These are phyloP conservation scores for Meloe dianella DNA, from an alignment of 2,888 invertebrate species.

Conservation along the genomic window DNA sequence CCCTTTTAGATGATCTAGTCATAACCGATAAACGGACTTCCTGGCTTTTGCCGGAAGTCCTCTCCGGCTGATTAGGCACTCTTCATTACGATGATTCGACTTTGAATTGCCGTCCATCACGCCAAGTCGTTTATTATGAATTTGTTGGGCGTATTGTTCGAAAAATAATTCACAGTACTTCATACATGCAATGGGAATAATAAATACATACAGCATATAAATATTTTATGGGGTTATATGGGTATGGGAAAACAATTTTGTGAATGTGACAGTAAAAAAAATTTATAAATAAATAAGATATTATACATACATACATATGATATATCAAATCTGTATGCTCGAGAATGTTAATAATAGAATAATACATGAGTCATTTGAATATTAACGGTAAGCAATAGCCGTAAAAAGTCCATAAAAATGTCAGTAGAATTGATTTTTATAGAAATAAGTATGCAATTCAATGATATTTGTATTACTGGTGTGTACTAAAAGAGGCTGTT, in stretches of 20 bases:
- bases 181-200: slow-evolving; percentile 49
- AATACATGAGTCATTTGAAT: slow-evolving; percentile 54
- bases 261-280: slow-evolving; percentile 49
- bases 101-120: slow-evolving; percentile 55
- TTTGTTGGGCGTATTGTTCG: slow-evolving; percentile 51
- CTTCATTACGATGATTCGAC: slow-evolving; percentile 47
- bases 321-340: slow-evolving; percentile 34
- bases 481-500: slow-evolving; percentile 2
- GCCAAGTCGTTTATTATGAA: slow-evolving; percentile 54
- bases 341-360: slow-evolving; percentile 49
- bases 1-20: slow-evolving; percentile 38
- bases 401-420: slow-evolving; percentile 44
- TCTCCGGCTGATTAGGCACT: slow-evolving; percentile 57
- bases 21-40: slow-evolving; percentile 51
- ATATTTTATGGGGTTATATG: slow-evolving; percentile 49
- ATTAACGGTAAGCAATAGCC: slow-evolving; percentile 47
- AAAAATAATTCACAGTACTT: slow-evolving; percentile 46
- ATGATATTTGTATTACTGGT: slow-evolving; percentile 39
- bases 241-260: slow-evolving; percentile 55
- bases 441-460: slow-evolving; percentile 40
- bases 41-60: slow-evolving; percentile 51
- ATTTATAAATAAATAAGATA: slow-evolving; percentile 6
- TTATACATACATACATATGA: slow-evolving; percentile 9
- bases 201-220: slow-evolving; percentile 50
- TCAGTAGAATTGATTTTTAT: slow-evolving; percentile 42